Conservation (phyloP, 2,888 invertebrate genomes). For the Pecten maximus region DNA sequence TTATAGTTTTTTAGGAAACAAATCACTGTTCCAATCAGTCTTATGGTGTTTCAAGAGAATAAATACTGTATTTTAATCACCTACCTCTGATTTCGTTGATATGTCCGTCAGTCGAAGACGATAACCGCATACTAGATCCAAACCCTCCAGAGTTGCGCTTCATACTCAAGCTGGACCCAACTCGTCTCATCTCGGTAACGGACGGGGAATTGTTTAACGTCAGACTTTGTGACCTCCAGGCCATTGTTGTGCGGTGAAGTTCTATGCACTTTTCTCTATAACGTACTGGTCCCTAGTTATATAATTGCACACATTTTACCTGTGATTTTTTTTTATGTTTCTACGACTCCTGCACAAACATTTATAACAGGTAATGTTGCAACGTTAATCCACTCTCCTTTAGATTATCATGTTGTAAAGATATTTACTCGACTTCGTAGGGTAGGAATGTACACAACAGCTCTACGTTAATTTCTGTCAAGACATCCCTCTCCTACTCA, state of each 20-base stretch:
- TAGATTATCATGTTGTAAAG: neutral
- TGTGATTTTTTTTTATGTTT: neutral
- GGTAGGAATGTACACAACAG: too few relatives aligned
- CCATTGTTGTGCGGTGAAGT: neutral
- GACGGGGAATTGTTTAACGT: neutral
- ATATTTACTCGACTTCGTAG: neutral
- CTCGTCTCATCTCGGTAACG: neutral
- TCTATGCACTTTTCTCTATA: neutral
- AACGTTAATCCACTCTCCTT: neutral
- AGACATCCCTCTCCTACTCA: too few relatives aligned
- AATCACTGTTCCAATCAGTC: neutral
- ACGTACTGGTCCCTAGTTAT: too few relatives aligned
- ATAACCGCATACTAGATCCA: neutral
- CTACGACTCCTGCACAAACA: neutral
- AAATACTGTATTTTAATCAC: neutral
- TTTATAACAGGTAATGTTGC: too few relatives aligned
- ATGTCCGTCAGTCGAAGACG: neutral
- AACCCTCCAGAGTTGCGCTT: neutral
- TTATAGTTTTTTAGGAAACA: too few relatives aligned
- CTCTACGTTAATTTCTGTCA: too few relatives aligned
- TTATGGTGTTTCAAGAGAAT: neutral
- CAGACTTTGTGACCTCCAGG: neutral
- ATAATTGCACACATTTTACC: neutral
- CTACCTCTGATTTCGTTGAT: neutral
- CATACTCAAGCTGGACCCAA: neutral